phyloP scores from a whole-genome alignment of 1,140 invertebrate species.

The Eriosoma lanigerum region DNA sequence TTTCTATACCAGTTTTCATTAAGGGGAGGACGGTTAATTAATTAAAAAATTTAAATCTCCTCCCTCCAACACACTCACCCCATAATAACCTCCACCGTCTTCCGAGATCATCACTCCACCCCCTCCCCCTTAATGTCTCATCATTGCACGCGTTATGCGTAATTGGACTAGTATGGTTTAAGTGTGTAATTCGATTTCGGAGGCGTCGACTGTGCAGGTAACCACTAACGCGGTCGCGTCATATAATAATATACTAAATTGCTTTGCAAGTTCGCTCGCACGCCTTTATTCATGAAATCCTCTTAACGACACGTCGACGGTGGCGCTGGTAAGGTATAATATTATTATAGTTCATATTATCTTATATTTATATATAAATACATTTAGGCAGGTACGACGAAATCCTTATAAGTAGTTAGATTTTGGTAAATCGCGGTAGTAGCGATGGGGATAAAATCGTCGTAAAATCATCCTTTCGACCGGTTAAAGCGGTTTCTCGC shows the following conservation, averaged over 20 bases:
- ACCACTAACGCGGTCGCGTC: too few species aligned
- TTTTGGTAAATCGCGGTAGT: constrained; percentile 5
- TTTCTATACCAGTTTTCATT: too few species aligned
- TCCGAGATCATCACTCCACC: too few species aligned
- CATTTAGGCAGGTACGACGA: not conserved
- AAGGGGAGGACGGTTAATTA: too few species aligned
- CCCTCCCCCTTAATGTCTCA: too few species aligned
- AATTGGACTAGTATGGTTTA: constrained; percentile 9
- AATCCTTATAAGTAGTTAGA: constrained; percentile 35
- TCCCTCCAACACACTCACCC: not conserved
- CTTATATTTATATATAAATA: too few species aligned
- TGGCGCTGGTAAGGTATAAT: too few species aligned
- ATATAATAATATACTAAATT: not conserved
- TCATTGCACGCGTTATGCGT: not conserved
- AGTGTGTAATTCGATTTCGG: constrained; percentile 31
- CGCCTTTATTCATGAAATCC: constrained; percentile 5
- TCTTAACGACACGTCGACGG: not conserved
- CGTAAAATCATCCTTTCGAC: not conserved
- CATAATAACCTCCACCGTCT: too few species aligned
- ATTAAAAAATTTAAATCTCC: not conserved
- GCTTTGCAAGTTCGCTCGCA: constrained; percentile 14
- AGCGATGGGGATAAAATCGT: not conserved
- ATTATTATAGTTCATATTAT: too few species aligned
- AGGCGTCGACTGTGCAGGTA: not conserved
- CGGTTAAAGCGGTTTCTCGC: too few species aligned